These are phyloP conservation scores for Saccopteryx leptura DNA, from an alignment of 2,113 vertebrate species.

Conservation along the genomic window DNA sequence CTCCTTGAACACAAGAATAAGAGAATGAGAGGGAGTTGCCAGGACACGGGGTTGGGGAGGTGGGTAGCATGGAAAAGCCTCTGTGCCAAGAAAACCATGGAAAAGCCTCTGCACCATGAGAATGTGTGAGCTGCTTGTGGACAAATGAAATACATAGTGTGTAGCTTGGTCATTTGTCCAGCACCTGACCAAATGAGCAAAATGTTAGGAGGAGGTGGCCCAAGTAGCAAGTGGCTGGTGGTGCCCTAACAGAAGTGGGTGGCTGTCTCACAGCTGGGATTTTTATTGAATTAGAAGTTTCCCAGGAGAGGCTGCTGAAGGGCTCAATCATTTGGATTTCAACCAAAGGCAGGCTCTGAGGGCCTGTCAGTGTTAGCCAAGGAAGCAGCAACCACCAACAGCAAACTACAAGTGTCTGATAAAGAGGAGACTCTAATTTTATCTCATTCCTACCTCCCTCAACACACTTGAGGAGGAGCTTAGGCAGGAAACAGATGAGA, in stretches of 20 bases:
- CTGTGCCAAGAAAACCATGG: not conserved
- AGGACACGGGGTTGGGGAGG: accelerated
- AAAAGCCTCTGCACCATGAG: not conserved
- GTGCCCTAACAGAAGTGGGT: not conserved
- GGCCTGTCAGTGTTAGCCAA: not conserved
- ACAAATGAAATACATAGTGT: not conserved
- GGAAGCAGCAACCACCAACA: not conserved
- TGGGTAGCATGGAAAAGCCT: not conserved
- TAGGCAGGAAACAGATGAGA: not conserved
- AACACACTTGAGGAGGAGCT: not conserved
- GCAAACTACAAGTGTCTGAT: not conserved
- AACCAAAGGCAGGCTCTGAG: not conserved
- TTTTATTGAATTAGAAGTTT: not conserved
- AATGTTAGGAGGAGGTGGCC: not conserved
- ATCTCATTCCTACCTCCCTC: not conserved
- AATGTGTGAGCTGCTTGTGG: not conserved
- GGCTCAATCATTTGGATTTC: not conserved
- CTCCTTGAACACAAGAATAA: not conserved
- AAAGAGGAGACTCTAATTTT: not conserved
- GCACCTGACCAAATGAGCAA: not conserved
- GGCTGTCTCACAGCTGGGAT: not conserved
- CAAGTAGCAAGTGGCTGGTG: not conserved
- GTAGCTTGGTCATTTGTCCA: not conserved
- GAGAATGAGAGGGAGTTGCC: not conserved
- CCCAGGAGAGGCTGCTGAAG: not conserved